Conservation (phyloP, 2,113 vertebrate species). For the Passer montanus region DNA sequence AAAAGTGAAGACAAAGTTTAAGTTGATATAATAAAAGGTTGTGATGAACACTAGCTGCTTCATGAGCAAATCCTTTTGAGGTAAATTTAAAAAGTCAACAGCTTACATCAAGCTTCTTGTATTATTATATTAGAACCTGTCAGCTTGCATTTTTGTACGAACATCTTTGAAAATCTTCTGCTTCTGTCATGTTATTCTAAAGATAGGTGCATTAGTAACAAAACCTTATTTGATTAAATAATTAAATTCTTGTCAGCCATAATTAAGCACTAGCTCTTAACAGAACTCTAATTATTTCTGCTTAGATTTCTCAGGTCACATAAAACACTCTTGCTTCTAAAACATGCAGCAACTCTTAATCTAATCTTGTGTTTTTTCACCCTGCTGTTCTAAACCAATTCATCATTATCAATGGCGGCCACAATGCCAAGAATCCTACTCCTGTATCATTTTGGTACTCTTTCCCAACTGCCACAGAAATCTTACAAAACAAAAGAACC, state of each 20-base stretch:
- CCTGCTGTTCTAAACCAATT: neutral
- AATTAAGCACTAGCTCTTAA: constrained; percentile 33
- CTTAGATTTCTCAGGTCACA: constrained; percentile 8
- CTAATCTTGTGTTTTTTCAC: neutral
- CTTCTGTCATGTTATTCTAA: neutral
- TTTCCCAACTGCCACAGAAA: neutral
- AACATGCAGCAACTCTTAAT: neutral
- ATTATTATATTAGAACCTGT: neutral
- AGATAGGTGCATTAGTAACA: constrained; percentile 21
- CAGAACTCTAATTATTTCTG: constrained; percentile 36
- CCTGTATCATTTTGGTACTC: neutral
- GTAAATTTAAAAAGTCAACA: neutral
- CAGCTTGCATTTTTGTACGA: neutral
- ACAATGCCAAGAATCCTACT: neutral
- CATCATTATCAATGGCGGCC: neutral
- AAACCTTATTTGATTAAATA: constrained; percentile 45
- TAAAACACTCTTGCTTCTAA: neutral
- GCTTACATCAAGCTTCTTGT: neutral
- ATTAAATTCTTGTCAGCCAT: constrained; percentile 31
- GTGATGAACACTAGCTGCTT: neutral
- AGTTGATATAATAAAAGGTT: neutral
- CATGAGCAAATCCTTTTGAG: neutral
- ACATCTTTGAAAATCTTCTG: neutral
- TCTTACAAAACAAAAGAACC: neutral
- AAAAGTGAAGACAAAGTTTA: neutral